A percentile compares a stretch with the other conserved stretches of the same genome.
Evolutionary conservation across 2,888 invertebrate species (phyloP).

Genomic region (Pyrrhia umbra): DNA sequence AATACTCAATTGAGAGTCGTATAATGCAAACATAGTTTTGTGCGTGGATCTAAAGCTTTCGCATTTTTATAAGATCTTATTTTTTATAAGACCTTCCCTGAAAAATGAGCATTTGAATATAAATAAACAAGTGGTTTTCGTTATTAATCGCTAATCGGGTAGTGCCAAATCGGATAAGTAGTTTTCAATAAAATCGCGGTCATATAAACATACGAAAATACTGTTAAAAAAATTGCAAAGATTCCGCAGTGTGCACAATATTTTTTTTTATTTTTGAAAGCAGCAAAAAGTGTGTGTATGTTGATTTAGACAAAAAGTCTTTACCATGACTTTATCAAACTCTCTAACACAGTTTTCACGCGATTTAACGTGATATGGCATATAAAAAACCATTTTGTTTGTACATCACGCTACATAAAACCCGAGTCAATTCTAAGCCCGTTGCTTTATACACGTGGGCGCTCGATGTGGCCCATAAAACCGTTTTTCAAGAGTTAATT

Average conservation of each 20-base stretch:
- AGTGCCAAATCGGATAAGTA: no score
- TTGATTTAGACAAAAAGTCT: neutral
- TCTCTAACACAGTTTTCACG: conserved; percentile 30
- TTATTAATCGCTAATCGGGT: no score
- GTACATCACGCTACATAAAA: conserved; percentile 47
- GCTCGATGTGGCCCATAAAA: conserved; percentile 31
- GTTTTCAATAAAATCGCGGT: no score
- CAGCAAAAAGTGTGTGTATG: neutral
- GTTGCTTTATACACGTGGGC: conserved; percentile 24
- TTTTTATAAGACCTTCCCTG: no score
- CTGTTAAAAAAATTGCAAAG: no score
- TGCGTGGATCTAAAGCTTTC: neutral
- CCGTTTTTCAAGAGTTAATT: conserved; percentile 59
- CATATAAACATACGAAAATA: no score
- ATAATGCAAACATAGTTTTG: neutral
- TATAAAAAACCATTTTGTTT: conserved; percentile 41
- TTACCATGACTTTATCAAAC: conserved; percentile 7
- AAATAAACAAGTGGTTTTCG: no score
- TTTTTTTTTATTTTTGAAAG: conserved; percentile 10
- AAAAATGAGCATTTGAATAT: no score
- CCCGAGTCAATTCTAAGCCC: conserved; percentile 13
- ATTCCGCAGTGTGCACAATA: no score
- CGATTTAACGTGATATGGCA: conserved; percentile 42
- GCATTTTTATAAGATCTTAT: no score
- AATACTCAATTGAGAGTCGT: neutral